phyloP scores from a whole-genome alignment of 2,797 vertebrate species.

The Saxicola maurus region DNA sequence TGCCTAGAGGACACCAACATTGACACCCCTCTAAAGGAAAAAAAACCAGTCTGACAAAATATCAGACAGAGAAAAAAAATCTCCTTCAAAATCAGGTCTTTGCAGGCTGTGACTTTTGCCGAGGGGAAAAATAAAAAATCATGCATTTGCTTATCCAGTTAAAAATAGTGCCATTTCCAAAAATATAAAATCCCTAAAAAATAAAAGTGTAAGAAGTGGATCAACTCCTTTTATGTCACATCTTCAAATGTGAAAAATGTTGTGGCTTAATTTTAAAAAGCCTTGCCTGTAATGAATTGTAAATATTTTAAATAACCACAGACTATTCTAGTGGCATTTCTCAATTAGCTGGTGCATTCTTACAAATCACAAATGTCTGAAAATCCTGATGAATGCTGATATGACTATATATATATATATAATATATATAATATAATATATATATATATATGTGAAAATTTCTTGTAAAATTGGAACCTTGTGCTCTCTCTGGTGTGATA shows the following conservation, averaged over 20 bases:
- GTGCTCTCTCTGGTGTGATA: background rate
- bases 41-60: background rate
- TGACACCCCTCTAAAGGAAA: background rate
- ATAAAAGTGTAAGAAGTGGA: background rate
- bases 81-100: background rate
- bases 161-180: background rate
- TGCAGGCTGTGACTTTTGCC: background rate
- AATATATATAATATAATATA: background rate
- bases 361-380: background rate
- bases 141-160: background rate
- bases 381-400: background rate
- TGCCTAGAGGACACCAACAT: background rate
- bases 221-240: background rate
- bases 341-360: background rate
- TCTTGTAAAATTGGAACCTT: background rate
- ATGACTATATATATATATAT: background rate
- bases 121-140: background rate
- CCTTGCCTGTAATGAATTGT: background rate
- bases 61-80: background rate
- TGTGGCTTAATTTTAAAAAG: background rate
- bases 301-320: conserved; percentile 10
- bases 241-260: background rate
- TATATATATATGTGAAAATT: background rate
- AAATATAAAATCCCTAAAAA: background rate
- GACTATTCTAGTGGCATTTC: background rate